Conservation (phyloP, 2,888 invertebrate genomes). For the Drosophila colorata region DNA sequence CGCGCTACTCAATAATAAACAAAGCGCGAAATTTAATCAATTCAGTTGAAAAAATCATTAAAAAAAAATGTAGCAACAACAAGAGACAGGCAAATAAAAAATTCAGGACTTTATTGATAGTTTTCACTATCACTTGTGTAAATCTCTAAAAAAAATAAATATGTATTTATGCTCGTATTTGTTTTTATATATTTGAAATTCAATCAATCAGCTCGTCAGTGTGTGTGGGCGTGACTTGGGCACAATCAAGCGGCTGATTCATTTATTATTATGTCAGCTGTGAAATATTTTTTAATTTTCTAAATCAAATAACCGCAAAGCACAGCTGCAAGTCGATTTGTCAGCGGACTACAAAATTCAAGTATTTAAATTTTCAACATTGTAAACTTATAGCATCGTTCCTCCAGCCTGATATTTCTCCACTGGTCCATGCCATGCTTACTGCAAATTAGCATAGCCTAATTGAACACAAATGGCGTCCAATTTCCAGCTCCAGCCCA, state of each 20-base stretch:
- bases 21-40: constrained; percentile 51
- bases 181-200: constrained; percentile 20
- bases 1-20: constrained; percentile 12
- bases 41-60: constrained; percentile 46
- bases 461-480: constrained; percentile 82
- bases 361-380: constrained; percentile 35
- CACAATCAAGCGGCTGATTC: constrained; percentile 47
- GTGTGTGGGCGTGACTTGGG: constrained; percentile 24
- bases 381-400: constrained; percentile 6
- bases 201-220: constrained; percentile 68
- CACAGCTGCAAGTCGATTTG: background rate
- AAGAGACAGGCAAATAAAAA: constrained; percentile 2
- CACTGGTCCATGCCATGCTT: constrained; percentile 30
- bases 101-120: constrained; percentile 35
- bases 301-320: constrained; percentile 48
- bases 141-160: constrained; percentile 37
- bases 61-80: background rate
- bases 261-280: constrained; percentile 66
- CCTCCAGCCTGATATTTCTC: background rate
- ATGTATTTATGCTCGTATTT: constrained; percentile 6
- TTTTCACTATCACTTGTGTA: constrained; percentile 25
- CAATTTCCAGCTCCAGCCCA: constrained; percentile 63
- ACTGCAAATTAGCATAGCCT: constrained; percentile 77
- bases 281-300: constrained; percentile 53
- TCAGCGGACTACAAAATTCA: constrained; percentile 2